These are phyloP conservation scores for Petrocephalus microphthalmus DNA, from an alignment of 2,113 vertebrate genomes.

Conservation along the genomic window DNA sequence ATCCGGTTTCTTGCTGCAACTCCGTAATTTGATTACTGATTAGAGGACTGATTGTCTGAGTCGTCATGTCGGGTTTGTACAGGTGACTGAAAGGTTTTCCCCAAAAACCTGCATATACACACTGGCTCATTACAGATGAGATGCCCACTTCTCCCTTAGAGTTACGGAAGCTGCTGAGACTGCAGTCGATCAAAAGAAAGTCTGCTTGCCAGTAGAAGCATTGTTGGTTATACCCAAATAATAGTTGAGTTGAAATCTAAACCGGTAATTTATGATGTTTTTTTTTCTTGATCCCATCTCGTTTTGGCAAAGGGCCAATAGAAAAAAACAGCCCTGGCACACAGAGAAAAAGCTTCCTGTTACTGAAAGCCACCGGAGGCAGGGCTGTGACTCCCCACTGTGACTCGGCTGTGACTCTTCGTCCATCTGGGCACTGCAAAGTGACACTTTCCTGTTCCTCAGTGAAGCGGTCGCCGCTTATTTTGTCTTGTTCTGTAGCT, in stretches of 20 bases:
- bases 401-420: not conserved
- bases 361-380: not conserved
- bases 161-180: not conserved
- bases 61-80: too few relatives aligned
- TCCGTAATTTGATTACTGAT: too few relatives aligned
- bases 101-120: not conserved
- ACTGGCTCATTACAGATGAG: too few relatives aligned
- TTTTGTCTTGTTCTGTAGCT: not conserved
- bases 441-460: not conserved
- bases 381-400: not conserved
- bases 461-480: not conserved
- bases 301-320: not conserved
- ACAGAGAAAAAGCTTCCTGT: not conserved
- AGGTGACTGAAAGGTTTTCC: too few relatives aligned
- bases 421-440: not conserved
- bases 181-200: not conserved
- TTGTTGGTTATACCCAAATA: not conserved
- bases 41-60: too few relatives aligned
- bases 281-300: not conserved
- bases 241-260: not conserved
- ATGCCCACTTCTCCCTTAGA: not conserved
- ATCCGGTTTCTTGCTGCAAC: not conserved
- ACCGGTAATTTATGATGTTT: not conserved
- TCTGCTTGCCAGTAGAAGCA: not conserved
- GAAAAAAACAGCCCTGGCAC: not conserved